Base-by-base conservation (phyloP, 2,113 vertebrate species). In the Prunella himalayana region DNA sequence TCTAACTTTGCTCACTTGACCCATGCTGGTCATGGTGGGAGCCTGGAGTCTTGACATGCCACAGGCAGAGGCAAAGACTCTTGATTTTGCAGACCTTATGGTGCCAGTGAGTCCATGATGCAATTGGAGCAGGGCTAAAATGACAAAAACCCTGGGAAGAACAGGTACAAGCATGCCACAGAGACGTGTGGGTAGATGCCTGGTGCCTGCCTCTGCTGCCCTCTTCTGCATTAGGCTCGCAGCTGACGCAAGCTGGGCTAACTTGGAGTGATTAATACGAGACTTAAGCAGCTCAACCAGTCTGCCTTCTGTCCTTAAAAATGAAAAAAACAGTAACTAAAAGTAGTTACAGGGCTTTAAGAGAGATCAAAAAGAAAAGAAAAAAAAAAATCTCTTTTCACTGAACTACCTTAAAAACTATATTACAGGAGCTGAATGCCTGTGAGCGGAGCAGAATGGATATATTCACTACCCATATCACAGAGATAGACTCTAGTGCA, bases 271-370 rank as follows among this genome's bases (percentile, higher is more conserved):
- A 81, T 81, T 78, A 81, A 31, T 0, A 3, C 59, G 31, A 53
- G 9, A 77, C 50, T 81, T 73, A 73, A 80, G 44, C 42, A 92
- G 72, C 54, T 83, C 50, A 82, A 31, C 2, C 9, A 86, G 47
- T 68, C 72, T 81, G 41, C 45, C 35, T 83, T 88, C 68, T 82
- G 45, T 70, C 86, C 76, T 90, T 77, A 68, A 92, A 92, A 86
- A 66, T 50, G 42, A 86, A 84, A 63, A 63, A 35, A 57, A 22
- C 0, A 2, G 22, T 41, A 84, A 73, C 75, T 63, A 86, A 75
- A 90, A 94, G 49, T 31, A 42, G 19, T n/a, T 66, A 77, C 50
- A 59, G 17, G 51, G 7, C 50, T 90, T 88, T 72, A 75, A 70
- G 65, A 66, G 33, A 79, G 22, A 93, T 68, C 35, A 45, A 66